Evolutionary conservation across 2,888 invertebrate genomes (phyloP).

Genomic region (Callyntrura sp.): DNA sequence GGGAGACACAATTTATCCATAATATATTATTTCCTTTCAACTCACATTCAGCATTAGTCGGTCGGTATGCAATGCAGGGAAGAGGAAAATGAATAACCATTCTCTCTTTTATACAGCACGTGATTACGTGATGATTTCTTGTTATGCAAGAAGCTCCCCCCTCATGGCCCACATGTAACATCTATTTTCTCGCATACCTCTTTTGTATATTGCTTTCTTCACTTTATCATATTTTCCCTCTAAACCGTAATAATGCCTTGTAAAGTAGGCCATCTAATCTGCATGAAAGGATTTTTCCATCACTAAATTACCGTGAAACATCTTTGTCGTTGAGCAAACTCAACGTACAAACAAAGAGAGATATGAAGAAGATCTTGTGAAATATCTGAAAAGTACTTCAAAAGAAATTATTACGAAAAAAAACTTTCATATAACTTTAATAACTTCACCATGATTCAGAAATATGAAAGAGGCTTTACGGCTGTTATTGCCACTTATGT

Average conservation of each 20-base stretch:
- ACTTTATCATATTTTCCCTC: not conserved
- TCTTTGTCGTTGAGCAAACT: not conserved
- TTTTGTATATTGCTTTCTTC: not conserved
- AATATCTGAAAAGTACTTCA: not conserved
- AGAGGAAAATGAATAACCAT: not conserved
- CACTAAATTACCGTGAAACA: conserved; percentile 2
- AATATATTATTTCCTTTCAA: not conserved
- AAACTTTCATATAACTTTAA: not conserved
- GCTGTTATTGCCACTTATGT: no score
- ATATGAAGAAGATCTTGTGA: not conserved
- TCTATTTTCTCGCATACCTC: not conserved
- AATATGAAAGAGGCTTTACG: no score
- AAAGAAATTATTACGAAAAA: not conserved
- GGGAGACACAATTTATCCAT: not conserved
- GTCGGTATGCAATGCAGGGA: not conserved
- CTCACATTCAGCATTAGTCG: no score
- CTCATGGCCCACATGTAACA: not conserved
- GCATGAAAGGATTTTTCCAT: conserved; percentile 53
- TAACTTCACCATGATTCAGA: no score
- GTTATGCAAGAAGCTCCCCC: not conserved
- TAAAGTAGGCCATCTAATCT: conserved; percentile 58
- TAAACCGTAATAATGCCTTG: conserved; percentile 6
- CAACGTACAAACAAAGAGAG: not conserved
- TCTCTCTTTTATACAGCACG: not conserved
- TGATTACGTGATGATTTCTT: not conserved